Percentiles rank a stretch among this genome's conserved stretches.
phyloP scores from a whole-genome alignment of 1,140 invertebrate species.

The Macrocentrus cingulum region DNA sequence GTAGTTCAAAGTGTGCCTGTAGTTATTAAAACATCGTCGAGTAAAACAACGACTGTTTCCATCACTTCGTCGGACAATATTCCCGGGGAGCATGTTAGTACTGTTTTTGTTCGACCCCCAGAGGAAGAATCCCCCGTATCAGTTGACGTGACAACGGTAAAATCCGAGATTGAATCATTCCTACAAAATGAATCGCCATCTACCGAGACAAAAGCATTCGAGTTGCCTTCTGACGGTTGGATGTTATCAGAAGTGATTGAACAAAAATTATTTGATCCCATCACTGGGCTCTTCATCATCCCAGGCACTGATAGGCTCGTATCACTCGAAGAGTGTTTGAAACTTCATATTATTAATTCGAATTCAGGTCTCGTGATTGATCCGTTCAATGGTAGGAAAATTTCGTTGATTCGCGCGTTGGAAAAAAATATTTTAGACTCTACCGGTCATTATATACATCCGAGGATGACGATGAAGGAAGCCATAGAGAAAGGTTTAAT shows the following conservation, averaged over 20 bases:
- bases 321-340: constrained; percentile 85
- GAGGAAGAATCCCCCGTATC: background rate
- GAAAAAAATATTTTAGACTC: constrained; percentile 77
- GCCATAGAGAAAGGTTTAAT: constrained; percentile 74
- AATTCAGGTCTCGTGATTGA: constrained; percentile 79
- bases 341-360: constrained; percentile 81
- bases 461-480: constrained; percentile 74
- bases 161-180: constrained; percentile 47
- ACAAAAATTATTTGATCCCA: constrained; percentile 76
- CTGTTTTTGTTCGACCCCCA: background rate
- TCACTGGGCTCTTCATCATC: constrained; percentile 82
- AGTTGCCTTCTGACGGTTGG: constrained; percentile 83
- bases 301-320: constrained; percentile 83
- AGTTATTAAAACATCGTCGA: background rate
- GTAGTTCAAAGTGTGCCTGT: background rate
- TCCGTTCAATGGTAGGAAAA: constrained; percentile 67
- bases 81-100: constrained; percentile 19
- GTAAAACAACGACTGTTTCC: background rate
- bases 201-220: constrained; percentile 64
- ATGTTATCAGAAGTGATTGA: constrained; percentile 75
- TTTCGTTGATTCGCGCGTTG: constrained; percentile 73
- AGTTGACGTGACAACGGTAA: constrained; percentile 25
- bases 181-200: constrained; percentile 37
- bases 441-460: constrained; percentile 71
- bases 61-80: background rate